Conservation (phyloP, 2,888 invertebrate genomes). For the Penaeus monodon region DNA sequence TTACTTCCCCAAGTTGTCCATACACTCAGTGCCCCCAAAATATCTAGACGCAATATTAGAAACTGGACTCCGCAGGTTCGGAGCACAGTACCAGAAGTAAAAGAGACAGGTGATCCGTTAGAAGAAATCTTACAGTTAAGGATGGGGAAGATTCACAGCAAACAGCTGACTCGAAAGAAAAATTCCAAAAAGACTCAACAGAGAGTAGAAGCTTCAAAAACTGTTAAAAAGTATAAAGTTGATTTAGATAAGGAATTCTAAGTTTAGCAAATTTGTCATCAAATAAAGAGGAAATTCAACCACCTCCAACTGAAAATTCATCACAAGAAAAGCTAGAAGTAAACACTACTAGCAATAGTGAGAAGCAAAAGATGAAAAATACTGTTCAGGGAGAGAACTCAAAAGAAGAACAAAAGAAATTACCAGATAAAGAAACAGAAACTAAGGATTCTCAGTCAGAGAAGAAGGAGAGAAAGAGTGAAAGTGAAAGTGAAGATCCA, state of each 20-base stretch:
- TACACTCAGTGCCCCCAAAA: constrained; percentile 35
- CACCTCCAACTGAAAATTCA: no score
- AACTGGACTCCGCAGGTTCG: constrained; percentile 44
- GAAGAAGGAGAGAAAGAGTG: not conserved
- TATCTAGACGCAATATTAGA: constrained; percentile 54
- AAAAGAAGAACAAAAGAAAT: no score
- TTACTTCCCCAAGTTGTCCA: constrained; percentile 53
- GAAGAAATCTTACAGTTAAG: constrained; percentile 44
- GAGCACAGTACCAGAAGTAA: not conserved
- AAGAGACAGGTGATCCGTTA: constrained; percentile 21
- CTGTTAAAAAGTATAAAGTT: constrained; percentile 49
- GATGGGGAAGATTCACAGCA: constrained; percentile 24
- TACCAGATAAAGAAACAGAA: not conserved
- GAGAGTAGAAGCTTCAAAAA: not conserved
- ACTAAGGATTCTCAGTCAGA: not conserved
- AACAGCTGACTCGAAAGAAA: not conserved
- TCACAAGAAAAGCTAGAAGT: no score
- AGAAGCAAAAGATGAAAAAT: no score
- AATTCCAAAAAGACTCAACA: constrained; percentile 2
- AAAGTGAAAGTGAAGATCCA: not conserved
- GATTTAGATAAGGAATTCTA: constrained; percentile 56
- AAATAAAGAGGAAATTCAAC: no score
- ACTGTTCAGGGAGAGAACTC: no score
- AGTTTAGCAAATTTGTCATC: constrained; percentile 33
- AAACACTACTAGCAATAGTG: no score